These are phyloP conservation scores for Dryocosmus kuriphilus DNA, from an alignment of 2,888 invertebrate species.

Conservation along the genomic window DNA sequence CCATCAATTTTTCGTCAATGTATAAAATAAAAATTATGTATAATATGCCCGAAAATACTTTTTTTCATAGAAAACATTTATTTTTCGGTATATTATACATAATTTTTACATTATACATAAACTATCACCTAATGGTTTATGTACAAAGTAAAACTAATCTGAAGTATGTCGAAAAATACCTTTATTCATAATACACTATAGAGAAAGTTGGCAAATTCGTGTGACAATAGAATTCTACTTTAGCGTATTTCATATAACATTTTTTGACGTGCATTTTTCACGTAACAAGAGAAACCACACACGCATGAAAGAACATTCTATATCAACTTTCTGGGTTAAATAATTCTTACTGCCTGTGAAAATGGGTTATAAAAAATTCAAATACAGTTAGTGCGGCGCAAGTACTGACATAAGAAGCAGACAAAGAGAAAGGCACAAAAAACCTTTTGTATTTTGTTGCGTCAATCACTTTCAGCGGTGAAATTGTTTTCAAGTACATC, in stretches of 20 bases:
- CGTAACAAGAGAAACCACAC: conserved; percentile 43
- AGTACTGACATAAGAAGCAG: neutral
- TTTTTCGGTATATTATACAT: too few species aligned
- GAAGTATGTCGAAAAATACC: too few species aligned
- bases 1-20: too few species aligned
- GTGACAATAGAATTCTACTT: neutral
- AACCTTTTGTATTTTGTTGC: neutral
- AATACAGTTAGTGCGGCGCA: neutral
- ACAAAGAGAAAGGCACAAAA: conserved; percentile 2
- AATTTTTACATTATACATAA: too few species aligned
- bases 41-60: too few species aligned
- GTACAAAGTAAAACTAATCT: too few species aligned
- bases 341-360: neutral
- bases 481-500: neutral
- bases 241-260: neutral
- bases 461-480: neutral
- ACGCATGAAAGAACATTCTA: conserved; percentile 26
- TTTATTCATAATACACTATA: too few species aligned
- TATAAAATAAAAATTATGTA: too few species aligned
- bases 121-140: too few species aligned
- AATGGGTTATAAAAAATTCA: neutral
- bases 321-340: neutral
- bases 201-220: too few species aligned
- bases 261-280: conserved; percentile 22
- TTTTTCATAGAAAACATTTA: too few species aligned